Conservation (phyloP, 2,888 invertebrate genomes). For the Crocallis elinguaria region DNA sequence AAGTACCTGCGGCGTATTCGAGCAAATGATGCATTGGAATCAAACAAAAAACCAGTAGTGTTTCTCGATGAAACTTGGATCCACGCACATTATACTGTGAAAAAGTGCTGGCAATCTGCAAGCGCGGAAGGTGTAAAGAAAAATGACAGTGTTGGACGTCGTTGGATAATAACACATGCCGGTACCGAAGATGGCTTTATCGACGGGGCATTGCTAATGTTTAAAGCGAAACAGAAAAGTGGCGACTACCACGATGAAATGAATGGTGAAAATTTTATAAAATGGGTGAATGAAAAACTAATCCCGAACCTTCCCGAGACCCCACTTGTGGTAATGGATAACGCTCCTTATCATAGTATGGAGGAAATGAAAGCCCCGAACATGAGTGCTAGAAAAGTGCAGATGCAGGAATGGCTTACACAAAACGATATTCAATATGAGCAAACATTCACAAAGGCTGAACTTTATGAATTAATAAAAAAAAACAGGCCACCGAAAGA, state of each 20-base stretch:
- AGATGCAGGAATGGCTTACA: constrained; percentile 1
- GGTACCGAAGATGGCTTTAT: not conserved
- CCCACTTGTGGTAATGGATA: not conserved
- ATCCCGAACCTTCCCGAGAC: not conserved
- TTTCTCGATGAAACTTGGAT: not conserved
- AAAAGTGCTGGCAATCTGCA: not conserved
- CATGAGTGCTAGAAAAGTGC: not conserved
- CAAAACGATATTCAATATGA: not conserved
- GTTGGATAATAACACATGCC: not conserved
- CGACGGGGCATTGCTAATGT: not conserved
- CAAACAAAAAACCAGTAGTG: too few species aligned
- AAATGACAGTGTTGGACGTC: not conserved
- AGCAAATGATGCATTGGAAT: too few species aligned
- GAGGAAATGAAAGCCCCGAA: not conserved
- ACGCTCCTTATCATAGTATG: not conserved
- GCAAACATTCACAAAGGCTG: not conserved
- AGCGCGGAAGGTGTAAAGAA: not conserved
- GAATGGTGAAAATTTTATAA: not conserved
- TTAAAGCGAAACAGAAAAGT: not conserved
- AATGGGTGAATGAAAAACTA: not conserved
- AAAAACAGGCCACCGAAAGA: too few species aligned
- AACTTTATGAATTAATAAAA: constrained; percentile 3
- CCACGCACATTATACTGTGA: not conserved
- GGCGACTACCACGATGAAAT: not conserved
- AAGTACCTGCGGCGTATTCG: too few species aligned